Percentiles rank a stretch among this genome's conserved stretches.
phyloP scores from a whole-genome alignment of 2,888 invertebrate species.

The Yponomeuta sedellus region DNA sequence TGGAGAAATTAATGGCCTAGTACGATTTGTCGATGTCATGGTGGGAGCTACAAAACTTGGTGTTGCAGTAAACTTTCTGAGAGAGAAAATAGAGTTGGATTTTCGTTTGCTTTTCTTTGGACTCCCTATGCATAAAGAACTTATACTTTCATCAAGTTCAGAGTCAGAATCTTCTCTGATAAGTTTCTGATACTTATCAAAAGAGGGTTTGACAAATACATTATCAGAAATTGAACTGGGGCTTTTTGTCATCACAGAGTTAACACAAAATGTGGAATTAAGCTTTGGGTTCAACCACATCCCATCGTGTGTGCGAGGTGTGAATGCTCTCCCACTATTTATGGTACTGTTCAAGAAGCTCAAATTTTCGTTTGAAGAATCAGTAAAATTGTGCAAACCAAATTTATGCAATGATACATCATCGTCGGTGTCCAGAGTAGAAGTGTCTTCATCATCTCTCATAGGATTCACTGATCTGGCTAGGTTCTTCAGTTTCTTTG shows the following conservation, averaged over 20 bases:
- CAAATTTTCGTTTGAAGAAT: conserved; percentile 55
- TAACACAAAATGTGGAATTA: conserved; percentile 61
- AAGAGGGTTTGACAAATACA: conserved; percentile 59
- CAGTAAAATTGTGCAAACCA: conserved; percentile 57
- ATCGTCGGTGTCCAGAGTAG: conserved; percentile 58
- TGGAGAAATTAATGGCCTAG: conserved; percentile 75
- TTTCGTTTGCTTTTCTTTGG: conserved; percentile 52
- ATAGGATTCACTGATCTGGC: conserved; percentile 35
- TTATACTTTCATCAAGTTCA: conserved; percentile 74
- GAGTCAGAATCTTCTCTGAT: conserved; percentile 64
- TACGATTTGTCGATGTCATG: conserved; percentile 40
- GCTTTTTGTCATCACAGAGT: conserved; percentile 45
- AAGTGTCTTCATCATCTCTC: conserved; percentile 44
- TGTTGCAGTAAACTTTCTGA: conserved; percentile 68
- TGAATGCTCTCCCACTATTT: conserved; percentile 54
- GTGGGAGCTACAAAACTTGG: conserved; percentile 63
- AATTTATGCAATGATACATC: conserved; percentile 67
- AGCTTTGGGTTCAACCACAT: conserved; percentile 59
- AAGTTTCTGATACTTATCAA: conserved; percentile 58
- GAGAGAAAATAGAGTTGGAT: conserved; percentile 64
- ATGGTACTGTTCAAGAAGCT: conserved; percentile 44
- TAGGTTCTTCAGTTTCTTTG: conserved; percentile 49
- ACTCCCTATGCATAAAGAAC: conserved; percentile 67
- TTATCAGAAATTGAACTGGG: conserved; percentile 52
- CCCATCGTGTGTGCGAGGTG: conserved; percentile 46